Evolutionary conservation across 2,797 vertebrate species (phyloP).

Genomic region (Leptoclinus maculatus): DNA sequence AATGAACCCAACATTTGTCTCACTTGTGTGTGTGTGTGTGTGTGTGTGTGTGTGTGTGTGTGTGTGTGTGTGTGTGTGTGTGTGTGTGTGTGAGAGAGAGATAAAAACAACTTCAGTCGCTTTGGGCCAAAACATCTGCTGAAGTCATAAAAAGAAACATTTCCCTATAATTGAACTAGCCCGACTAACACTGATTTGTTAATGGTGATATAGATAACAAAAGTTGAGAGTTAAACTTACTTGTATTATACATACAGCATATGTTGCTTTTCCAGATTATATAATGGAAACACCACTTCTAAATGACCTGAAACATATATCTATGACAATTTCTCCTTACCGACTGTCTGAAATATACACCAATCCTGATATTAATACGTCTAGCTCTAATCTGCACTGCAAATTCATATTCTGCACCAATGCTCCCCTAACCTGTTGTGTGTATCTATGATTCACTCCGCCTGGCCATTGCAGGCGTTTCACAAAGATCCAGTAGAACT

Average conservation of each 20-base stretch:
- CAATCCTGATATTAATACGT: neutral
- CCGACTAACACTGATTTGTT: neutral
- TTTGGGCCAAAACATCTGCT: neutral
- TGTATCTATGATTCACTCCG: constrained; percentile 11
- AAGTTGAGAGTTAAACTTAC: neutral
- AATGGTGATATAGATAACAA: neutral
- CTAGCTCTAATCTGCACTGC: neutral
- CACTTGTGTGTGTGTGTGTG: neutral
- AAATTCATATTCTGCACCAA: neutral
- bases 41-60: no score
- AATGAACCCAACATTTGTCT: neutral
- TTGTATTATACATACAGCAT: neutral
- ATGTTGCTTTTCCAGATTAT: neutral
- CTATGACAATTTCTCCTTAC: neutral
- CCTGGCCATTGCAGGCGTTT: neutral
- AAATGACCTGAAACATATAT: neutral
- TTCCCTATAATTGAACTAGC: neutral
- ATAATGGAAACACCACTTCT: neutral
- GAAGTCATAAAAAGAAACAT: neutral
- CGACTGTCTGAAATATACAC: neutral
- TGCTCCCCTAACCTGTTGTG: neutral
- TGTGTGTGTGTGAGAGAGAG: neutral
- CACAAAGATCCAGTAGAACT: neutral
- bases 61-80: no score
- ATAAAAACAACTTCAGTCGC: neutral